Conservation (phyloP, 2,113 vertebrate species). For the Hydropotes inermis region DNA sequence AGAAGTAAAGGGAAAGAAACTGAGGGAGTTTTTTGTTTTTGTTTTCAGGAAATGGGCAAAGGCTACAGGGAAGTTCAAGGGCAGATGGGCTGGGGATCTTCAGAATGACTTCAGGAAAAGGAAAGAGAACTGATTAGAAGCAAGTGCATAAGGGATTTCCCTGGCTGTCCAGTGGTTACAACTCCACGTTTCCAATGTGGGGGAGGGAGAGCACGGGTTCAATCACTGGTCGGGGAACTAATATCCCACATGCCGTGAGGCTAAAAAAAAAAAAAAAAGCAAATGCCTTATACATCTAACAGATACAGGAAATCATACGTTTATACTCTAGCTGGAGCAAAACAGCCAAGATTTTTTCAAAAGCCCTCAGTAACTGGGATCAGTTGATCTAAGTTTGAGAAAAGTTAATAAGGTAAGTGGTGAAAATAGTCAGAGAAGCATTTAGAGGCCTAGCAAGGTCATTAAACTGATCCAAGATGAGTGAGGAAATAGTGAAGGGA, state of each 20-base stretch:
- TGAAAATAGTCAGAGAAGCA: background rate
- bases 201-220: background rate
- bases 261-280: background rate
- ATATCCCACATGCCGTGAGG: background rate
- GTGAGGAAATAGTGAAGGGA: background rate
- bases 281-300: background rate
- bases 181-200: background rate
- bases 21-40: background rate
- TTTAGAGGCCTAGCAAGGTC: background rate
- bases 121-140: background rate
- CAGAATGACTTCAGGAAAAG: background rate
- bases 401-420: background rate
- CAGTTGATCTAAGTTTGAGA: background rate
- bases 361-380: background rate
- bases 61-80: background rate
- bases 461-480: background rate
- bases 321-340: background rate
- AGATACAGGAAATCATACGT: background rate
- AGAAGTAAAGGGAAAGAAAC: background rate
- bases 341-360: background rate
- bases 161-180: background rate
- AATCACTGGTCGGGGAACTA: background rate
- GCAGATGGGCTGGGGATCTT: background rate
- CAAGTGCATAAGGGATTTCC: background rate
- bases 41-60: background rate